phyloP scores from a whole-genome alignment of 2,888 invertebrate species.

The Epinotia nisella region DNA sequence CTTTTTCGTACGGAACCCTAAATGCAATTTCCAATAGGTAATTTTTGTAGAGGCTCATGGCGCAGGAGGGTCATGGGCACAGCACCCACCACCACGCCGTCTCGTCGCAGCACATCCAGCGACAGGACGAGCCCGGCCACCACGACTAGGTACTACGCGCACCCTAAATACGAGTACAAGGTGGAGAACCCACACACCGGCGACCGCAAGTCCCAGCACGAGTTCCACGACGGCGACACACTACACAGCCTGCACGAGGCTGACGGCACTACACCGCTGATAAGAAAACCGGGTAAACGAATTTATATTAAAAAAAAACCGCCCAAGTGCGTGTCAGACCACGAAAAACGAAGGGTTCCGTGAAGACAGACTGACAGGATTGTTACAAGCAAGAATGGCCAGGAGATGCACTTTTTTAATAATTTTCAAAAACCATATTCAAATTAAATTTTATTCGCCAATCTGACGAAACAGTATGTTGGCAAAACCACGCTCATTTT shows the following conservation, averaged over 20 bases:
- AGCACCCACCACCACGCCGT: conserved; percentile 47
- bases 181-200: conserved; percentile 77
- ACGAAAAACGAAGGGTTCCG: too few relatives aligned
- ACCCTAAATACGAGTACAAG: conserved; percentile 68
- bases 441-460: too few relatives aligned
- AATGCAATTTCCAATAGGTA: conserved; percentile 48
- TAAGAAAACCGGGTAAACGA: conserved; percentile 55
- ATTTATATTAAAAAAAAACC: too few relatives aligned
- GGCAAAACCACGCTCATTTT: too few relatives aligned
- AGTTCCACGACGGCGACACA: conserved; percentile 82
- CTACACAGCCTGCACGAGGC: conserved; percentile 79
- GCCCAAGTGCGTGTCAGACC: too few relatives aligned
- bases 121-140: conserved; percentile 26
- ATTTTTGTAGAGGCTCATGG: conserved; percentile 48
- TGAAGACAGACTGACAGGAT: too few relatives aligned
- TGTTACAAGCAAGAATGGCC: too few relatives aligned
- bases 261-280: conserved; percentile 65
- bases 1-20: too few relatives aligned
- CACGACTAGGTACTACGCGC: conserved; percentile 59
- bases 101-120: conserved; percentile 55
- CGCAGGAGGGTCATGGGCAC: conserved; percentile 49
- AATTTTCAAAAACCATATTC: too few relatives aligned
- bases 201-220: conserved; percentile 67
- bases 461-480: too few relatives aligned
- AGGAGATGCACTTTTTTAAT: too few relatives aligned